A percentile compares a stretch with the other conserved stretches of the same genome.
phyloP scores from a whole-genome alignment of 2,113 vertebrate species.

The Mus pahari region DNA sequence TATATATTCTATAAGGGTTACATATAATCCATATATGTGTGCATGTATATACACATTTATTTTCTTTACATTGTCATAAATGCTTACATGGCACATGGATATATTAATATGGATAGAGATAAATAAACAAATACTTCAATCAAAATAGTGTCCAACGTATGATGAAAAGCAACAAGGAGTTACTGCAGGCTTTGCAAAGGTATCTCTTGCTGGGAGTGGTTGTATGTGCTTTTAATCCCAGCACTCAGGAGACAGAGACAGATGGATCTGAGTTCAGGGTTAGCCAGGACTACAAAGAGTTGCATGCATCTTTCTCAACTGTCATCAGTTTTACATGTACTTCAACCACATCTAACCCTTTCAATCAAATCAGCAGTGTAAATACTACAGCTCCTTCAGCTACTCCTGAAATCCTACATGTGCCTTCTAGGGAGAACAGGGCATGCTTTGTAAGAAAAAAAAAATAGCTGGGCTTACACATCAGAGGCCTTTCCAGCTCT shows the following conservation, averaged over 20 bases:
- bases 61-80: constrained; percentile 64
- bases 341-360: not conserved
- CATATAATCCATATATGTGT: not conserved
- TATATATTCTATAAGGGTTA: constrained; percentile 9
- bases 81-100: not conserved
- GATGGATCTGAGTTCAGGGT: not conserved
- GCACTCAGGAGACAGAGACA: not conserved
- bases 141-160: not conserved
- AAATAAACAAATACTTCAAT: constrained; percentile 37
- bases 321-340: not conserved
- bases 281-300: not conserved
- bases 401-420: not conserved
- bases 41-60: not conserved
- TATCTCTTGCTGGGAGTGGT: not conserved
- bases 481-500: not conserved
- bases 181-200: not conserved
- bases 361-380: not conserved
- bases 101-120: constrained; percentile 2
- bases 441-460: not conserved
- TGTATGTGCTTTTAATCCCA: not conserved
- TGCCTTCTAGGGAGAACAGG: not conserved
- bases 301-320: not conserved
- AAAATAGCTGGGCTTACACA: not conserved
- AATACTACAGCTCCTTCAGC: not conserved
- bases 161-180: not conserved